Evolutionary conservation across 2,113 vertebrate genomes (phyloP), one percentile per base, ranked within the genome.

Genomic region (Aegotheles bennettii): DNA sequence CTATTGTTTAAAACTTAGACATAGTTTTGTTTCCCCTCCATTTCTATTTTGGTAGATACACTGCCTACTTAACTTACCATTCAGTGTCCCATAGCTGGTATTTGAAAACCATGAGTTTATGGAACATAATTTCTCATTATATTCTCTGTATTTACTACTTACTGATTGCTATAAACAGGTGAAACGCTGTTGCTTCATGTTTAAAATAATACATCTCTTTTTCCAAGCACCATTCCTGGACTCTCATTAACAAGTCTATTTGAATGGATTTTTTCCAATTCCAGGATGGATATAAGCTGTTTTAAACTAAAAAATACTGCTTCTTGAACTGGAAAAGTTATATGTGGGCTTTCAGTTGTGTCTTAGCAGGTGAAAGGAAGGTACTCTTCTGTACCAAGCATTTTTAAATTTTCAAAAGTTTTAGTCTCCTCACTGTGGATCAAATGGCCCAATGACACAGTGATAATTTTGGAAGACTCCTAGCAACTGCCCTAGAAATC

Each of bases 51-150:
- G 2, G 42, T 77, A 43, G 48, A 67, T 68, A 21, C 11, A 9
- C 60, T 84, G 64, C 47, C 68, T 47, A 67, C 71, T 21, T 76
- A 96, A 79, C 54, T 81, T 94, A 21, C 8, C 1, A 0, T 65
- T 93, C 68, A 70, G n/a, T 38, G 68, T 80, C 79, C 59, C 56
- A 17, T 53, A 76, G 50, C 59, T 83, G 51, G 50, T 94, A n/a
- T 93, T 95, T 90, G 83, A 83, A 96, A 96, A 90, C 35, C 85
- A 45, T 80, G 85, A 88, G 67, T 76, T 95, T 86, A 86, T 93
- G 82, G 79, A 95, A 92, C 50, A 19, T 61, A n/a, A 69, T 71
- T 86, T 79, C 67, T 93, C 79, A 61, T 48, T 0, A 69, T 35
- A 21, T 51, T 88, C 29, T 76, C 26, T 77, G 8, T 86, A 45